Percentiles rank a stretch among this genome's conserved stretches.
These are phyloP conservation scores for Oreortyx pictus DNA, from an alignment of 2,797 vertebrate species.

Conservation along the genomic window DNA sequence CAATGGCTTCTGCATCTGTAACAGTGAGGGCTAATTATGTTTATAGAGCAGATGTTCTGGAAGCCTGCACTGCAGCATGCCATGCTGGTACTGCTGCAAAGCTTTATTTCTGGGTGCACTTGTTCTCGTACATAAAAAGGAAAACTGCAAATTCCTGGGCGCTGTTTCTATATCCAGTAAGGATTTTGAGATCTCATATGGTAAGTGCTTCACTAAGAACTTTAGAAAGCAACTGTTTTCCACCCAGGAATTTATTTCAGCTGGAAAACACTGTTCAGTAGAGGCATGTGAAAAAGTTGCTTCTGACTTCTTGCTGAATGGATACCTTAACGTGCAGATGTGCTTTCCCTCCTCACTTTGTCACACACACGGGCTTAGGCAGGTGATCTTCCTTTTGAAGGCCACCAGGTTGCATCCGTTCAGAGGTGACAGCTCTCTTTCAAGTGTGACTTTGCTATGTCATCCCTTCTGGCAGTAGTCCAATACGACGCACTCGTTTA, in stretches of 20 bases:
- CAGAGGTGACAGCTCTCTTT: neutral
- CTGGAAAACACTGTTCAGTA: neutral
- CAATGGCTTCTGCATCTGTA: slow-evolving; percentile 44
- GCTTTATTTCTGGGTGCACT: slow-evolving; percentile 43
- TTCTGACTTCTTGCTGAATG: neutral
- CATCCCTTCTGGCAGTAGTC: neutral
- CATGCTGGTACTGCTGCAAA: slow-evolving; percentile 46
- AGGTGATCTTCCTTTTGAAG: neutral
- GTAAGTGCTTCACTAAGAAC: slow-evolving; percentile 7
- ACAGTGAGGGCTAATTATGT: slow-evolving; percentile 54
- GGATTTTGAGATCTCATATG: neutral
- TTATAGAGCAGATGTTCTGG: slow-evolving; percentile 69
- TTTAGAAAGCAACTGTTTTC: slow-evolving; percentile 16
- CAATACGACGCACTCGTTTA: neutral
- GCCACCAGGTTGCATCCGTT: neutral
- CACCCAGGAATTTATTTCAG: slow-evolving; percentile 25
- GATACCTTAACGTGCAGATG: neutral
- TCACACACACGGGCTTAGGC: neutral
- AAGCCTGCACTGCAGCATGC: slow-evolving; percentile 44
- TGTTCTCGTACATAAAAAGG: slow-evolving; percentile 12
- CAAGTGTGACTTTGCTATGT: neutral
- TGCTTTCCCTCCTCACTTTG: neutral
- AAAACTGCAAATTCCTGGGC: slow-evolving; percentile 23
- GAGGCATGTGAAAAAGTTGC: neutral
- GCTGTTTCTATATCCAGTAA: slow-evolving; percentile 1